Evolutionary conservation across 1,140 invertebrate genomes (phyloP).

Genomic region (Oryzaephilus surinamensis): DNA sequence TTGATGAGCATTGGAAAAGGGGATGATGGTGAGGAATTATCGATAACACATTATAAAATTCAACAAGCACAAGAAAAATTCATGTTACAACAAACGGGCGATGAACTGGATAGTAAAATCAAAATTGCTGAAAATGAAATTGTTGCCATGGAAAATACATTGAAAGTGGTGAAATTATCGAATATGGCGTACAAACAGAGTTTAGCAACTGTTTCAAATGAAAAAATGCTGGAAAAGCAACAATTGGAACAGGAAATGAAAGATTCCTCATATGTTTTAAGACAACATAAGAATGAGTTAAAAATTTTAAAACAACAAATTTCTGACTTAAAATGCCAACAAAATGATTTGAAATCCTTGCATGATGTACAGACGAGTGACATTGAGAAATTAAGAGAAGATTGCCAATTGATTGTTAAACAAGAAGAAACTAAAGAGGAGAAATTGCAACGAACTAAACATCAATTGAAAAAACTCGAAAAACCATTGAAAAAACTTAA

Average conservation of each 20-base stretch:
- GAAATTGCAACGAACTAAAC: constrained; percentile 32
- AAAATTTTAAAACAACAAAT: background rate
- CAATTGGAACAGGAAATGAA: constrained; percentile 24
- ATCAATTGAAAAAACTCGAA: constrained; percentile 17
- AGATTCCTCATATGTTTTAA: constrained; percentile 11
- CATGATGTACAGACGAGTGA: too few species aligned
- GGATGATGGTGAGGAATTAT: constrained; percentile 46
- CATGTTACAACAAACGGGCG: constrained; percentile 56
- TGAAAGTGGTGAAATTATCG: constrained; percentile 54
- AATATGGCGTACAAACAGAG: constrained; percentile 51
- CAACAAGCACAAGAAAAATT: constrained; percentile 58
- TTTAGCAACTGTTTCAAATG: constrained; percentile 41
- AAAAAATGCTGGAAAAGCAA: constrained; percentile 24
- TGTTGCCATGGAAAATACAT: constrained; percentile 60
- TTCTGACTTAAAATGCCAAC: background rate
- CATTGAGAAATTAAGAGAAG: too few species aligned
- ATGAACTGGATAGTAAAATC: constrained; percentile 54
- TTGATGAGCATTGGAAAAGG: constrained; percentile 39
- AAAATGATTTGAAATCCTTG: too few species aligned
- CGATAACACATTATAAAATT: constrained; percentile 54
- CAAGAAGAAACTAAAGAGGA: constrained; percentile 29
- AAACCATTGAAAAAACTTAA: too few species aligned
- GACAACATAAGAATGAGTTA: constrained; percentile 14
- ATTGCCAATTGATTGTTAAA: constrained; percentile 28
- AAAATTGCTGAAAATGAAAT: constrained; percentile 58